These are phyloP conservation scores for Zaprionus camerounensis DNA, from an alignment of 1,140 invertebrate genomes.

Conservation along the genomic window DNA sequence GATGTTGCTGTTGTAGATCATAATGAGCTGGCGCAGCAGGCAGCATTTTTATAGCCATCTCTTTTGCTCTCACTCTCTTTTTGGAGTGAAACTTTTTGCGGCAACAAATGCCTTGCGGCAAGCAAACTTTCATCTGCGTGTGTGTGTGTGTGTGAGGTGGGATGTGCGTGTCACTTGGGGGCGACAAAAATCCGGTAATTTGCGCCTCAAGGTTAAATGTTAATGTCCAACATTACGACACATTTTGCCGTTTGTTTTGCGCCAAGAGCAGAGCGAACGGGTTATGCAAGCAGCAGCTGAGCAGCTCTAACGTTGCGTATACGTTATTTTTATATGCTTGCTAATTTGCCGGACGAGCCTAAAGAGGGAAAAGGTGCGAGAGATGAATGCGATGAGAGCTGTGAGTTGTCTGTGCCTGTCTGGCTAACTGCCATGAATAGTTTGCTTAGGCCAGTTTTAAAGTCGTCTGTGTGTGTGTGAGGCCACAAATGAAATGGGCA, in stretches of 20 bases:
- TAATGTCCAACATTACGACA: conserved; percentile 76
- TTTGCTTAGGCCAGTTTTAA: conserved; percentile 59
- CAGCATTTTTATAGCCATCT: conserved; percentile 38
- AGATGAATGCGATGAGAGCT: conserved; percentile 3
- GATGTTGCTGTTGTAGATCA: background rate
- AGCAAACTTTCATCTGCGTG: conserved; percentile 36
- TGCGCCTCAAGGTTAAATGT: conserved; percentile 80
- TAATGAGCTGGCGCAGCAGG: conserved; percentile 15
- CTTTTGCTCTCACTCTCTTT: background rate
- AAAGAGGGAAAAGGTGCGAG: conserved; percentile 8
- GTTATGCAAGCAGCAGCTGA: conserved; percentile 44
- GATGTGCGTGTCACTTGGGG: conserved; percentile 46
- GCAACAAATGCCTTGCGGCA: conserved; percentile 47
- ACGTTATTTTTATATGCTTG: conserved; percentile 58
- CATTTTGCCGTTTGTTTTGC: conserved; percentile 68
- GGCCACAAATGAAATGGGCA: conserved; percentile 51
- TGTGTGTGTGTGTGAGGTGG: conserved; percentile 9
- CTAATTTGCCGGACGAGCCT: conserved; percentile 54
- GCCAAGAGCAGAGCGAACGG: conserved; percentile 40
- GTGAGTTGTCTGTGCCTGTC: background rate
- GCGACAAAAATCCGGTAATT: conserved; percentile 81
- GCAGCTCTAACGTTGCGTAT: conserved; percentile 58
- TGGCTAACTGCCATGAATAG: conserved; percentile 18
- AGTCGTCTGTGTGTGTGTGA: conserved; percentile 45
- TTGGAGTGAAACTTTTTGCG: conserved; percentile 31